Evolutionary conservation across 2,888 invertebrate species (phyloP), one percentile per base, ranked within the genome.

Genomic region (Leucophenga maculata): DNA sequence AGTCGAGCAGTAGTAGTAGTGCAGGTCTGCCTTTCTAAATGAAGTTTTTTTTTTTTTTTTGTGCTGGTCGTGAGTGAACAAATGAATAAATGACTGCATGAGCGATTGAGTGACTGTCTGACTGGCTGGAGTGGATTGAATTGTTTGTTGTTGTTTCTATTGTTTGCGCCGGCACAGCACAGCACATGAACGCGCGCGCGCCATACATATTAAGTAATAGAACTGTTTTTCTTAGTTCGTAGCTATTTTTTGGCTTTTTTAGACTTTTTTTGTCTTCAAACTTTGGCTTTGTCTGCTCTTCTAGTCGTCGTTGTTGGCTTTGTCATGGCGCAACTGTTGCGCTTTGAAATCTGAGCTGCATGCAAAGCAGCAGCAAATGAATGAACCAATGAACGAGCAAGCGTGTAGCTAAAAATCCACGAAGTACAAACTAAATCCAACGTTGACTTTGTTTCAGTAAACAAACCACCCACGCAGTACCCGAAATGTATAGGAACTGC

Each of bases 141-240:
- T 39, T 3, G 39, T 11, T 39, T 39, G 39, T 39, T 39, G 39
- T 39, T 39, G 39, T 39, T 1, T 39, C 8, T 11, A 39, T 39
- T 39, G 39, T 39, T 39, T 39, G 39, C 39, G 11, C 52, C 52
- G 52, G 52, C 52, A 52, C 16, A 52, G n/a, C n/a, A n/a, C n/a
- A n/a, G n/a, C n/a, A n/a, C n/a, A n/a, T n/a, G n/a, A n/a, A n/a
- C 8, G 39, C 39, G 39, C 39, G 39, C 11, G 39, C 39, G 39
- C 67, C 68, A 70, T 73, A 82, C 77, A 82, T 82, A 80, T 80
- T 80, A 80, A 83, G 82, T 80, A 80, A 80, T 83, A 80, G 80
- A 80, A 80, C 80, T 79, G 83, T 60, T 32, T 60, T 31, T 32
- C 39, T 60, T 11, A 44, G 39, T 44, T 39, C 14, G 20, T 60